Percentiles rank a stretch among this genome's conserved stretches.
Evolutionary conservation across 2,113 vertebrate species (phyloP).

Genomic region (Ia io): DNA sequence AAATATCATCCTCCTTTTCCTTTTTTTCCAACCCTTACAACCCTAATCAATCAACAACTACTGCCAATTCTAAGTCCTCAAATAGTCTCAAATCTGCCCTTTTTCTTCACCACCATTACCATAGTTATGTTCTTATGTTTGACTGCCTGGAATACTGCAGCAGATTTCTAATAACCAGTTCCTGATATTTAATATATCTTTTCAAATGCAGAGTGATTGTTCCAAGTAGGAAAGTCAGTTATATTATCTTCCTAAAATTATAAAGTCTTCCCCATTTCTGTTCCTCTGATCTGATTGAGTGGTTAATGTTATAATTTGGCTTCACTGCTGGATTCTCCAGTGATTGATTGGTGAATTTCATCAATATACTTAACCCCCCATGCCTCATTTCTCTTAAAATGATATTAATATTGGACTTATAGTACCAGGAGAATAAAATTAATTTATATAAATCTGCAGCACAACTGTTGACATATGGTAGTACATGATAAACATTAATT

Average conservation of each 20-base stretch:
- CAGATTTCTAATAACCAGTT: not conserved
- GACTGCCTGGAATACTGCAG: not conserved
- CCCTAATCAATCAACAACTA: not conserved
- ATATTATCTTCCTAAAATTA: not conserved
- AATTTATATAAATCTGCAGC: not conserved
- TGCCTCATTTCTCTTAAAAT: not conserved
- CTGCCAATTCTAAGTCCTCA: not conserved
- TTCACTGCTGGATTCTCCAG: not conserved
- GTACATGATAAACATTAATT: not conserved
- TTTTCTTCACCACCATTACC: not conserved
- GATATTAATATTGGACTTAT: not conserved
- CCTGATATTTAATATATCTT: not conserved
- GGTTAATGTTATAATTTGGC: not conserved
- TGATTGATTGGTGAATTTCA: not conserved
- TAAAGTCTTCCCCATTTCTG: not conserved
- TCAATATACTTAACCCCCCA: not conserved
- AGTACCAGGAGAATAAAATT: not conserved
- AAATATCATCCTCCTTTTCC: not conserved
- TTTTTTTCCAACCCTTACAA: not conserved
- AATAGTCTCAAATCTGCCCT: not conserved
- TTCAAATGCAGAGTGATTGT: not conserved
- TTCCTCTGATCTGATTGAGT: not conserved
- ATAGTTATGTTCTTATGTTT: not conserved
- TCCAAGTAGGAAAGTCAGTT: not conserved
- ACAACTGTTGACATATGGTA: not conserved